Conservation (phyloP, 2,888 invertebrate species). For the Nomada fabriciana region DNA sequence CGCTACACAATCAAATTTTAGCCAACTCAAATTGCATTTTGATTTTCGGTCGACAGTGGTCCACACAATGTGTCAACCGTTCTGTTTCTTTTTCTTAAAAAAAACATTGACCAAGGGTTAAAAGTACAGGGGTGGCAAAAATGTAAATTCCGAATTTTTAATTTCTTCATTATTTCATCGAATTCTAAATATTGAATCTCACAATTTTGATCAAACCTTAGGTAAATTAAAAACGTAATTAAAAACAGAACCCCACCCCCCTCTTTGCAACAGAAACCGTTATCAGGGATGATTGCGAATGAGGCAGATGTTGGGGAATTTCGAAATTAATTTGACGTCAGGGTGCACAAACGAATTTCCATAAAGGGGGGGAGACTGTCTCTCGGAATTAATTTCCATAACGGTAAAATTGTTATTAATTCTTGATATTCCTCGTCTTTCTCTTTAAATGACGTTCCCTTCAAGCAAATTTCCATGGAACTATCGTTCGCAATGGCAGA, state of each 20-base stretch:
- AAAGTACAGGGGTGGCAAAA: too few species aligned
- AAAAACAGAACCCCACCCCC: too few species aligned
- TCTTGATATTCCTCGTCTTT: constrained; percentile 10
- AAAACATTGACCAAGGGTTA: background rate
- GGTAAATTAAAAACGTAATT: too few species aligned
- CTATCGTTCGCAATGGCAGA: background rate
- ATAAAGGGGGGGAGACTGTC: background rate
- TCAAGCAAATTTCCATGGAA: background rate
- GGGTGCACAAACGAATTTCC: background rate
- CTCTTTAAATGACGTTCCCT: background rate
- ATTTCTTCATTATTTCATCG: too few species aligned
- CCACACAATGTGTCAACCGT: background rate
- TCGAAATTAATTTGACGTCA: constrained; percentile 12
- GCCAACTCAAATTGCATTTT: constrained; percentile 38
- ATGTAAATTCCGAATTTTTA: too few species aligned
- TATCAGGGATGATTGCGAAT: background rate
- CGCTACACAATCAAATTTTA: constrained; percentile 48
- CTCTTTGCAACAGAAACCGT: too few species aligned
- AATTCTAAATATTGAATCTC: too few species aligned
- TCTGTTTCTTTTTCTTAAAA: background rate
- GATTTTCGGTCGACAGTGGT: constrained; percentile 28
- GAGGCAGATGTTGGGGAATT: constrained; percentile 2
- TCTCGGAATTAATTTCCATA: constrained; percentile 40
- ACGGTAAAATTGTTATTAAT: constrained; percentile 62
- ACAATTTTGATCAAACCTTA: too few species aligned